Evolutionary conservation across 2,888 invertebrate species (phyloP), one percentile per base, ranked within the genome.

Genomic region (Polydesmus complanatus): DNA sequence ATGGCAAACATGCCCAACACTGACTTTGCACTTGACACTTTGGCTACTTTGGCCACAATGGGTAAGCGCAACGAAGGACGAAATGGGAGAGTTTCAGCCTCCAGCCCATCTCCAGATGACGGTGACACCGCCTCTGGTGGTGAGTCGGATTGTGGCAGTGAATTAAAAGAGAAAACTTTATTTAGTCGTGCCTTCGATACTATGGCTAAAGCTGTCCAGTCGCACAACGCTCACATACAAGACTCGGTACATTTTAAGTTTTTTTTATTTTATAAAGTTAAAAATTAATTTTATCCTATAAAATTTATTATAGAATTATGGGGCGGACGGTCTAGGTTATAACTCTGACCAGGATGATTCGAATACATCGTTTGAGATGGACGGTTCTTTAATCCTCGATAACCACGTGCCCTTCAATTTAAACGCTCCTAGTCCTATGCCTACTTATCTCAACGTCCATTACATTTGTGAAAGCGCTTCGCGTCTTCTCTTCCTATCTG

Each of bases 401-500:
- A 79, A 80, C 58, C 83, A 86, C 70, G 81, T 83, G 64, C 77
- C 80, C 54, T 91, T 91, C 71, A 83, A 84, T 69, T 75, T 91
- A 66, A 85, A 86, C 67, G 83, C 88, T 8, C 80, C 80, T 2
- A 81, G 82, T 25, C 83, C 89, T 3, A 85, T 89, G 68, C 88
- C 92, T 18, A 81, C 88, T n/a, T 90, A 88, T 75, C 81, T 94
- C 68, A 91, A 93, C 67, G 83, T 91, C 70, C 94, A 95, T 77
- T 94, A 90, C 70, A 88, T 91, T 57, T 95, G 94, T 76, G 96
- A 97, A 78, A 90, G 89, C 67, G 94, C 92, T 25, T 92, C 95
- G 1, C 78, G 96, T 56, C 80, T 97, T 60, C 80, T 97, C 61
- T 93, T 94, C 70, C 81, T 93, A 11, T 84, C 87, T 18, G 86